A percentile compares a stretch with the other conserved stretches of the same genome.
Conservation (phyloP, 2,888 invertebrate genomes). For the Andrena flavipes region DNA sequence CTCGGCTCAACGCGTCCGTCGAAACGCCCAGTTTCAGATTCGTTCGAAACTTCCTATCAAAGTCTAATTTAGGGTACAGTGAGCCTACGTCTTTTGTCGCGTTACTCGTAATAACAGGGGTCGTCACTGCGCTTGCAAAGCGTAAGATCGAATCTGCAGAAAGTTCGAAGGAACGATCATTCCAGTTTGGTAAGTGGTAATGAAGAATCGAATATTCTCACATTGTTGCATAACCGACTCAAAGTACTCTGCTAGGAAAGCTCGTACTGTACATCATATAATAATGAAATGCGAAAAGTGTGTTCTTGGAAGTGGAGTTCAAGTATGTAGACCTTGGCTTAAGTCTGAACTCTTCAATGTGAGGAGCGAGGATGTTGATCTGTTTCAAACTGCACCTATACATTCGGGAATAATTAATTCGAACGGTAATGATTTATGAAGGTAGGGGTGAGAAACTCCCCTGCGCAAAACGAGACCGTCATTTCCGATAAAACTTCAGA, state of each 20-base stretch:
- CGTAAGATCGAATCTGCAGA: background rate
- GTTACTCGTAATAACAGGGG: background rate
- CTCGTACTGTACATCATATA: no score
- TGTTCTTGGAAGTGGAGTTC: background rate
- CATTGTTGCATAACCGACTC: no score
- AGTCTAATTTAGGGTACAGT: conserved; percentile 48
- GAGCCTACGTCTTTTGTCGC: conserved; percentile 9
- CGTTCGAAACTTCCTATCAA: conserved; percentile 49
- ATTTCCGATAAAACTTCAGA: conserved; percentile 31
- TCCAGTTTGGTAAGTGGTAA: background rate
- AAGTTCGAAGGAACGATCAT: background rate
- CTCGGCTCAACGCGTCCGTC: conserved; percentile 44
- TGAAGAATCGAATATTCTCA: background rate
- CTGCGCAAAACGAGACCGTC: background rate
- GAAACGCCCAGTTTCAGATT: conserved; percentile 22
- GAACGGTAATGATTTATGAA: conserved; percentile 9
- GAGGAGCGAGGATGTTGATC: background rate
- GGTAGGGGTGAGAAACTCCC: background rate
- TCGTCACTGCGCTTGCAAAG: background rate
- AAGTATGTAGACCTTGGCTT: background rate
- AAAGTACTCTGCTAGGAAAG: no score
- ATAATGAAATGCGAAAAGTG: no score
- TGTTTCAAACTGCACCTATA: background rate
- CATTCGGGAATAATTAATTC: conserved; percentile 14
- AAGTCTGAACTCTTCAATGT: background rate